Evolutionary conservation across 2,888 invertebrate species (phyloP), one percentile per base, ranked within the genome.

Genomic region (Drosophila rellima): DNA sequence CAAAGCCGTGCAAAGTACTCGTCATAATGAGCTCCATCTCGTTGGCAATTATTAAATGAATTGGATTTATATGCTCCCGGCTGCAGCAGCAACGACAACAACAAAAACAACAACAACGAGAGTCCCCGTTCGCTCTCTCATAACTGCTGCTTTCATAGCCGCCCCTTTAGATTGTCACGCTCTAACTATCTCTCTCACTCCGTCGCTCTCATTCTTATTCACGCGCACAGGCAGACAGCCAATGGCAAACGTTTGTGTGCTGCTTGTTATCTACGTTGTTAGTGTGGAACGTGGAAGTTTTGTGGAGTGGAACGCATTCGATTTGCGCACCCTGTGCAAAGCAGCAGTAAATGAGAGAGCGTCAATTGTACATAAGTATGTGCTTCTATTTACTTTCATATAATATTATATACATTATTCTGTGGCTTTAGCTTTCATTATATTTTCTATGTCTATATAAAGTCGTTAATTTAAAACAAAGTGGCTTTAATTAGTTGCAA

Each of bases 41-140:
- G 89, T 82, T 91, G 90, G 91, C 91, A 91, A 91, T 91, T 91
- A 91, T 91, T 90, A 91, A 91, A 91, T 91, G 91, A 91, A 90
- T 90, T 90, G 90, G 89, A 90, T 90, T 90, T 90, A 89, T 91
- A 79, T 82, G 81, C 65, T 75, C 78, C 74, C 70, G 51, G 62
- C 75, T 51, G 69, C 77, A 55, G 31, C 74, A 64, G 66, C 56
- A 73, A 42, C 76, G 55, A 42, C 68, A 44, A 10, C 45, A 61
- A 18, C 54, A 59, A 39, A 59, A 67, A n/a, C 50, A 33, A 57
- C 39, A 51, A 35, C 50, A 61, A 54, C 39, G 31, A 35, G 15
- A 33, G 37, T 29, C 10, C 40, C 52, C 35, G 26, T 51, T 33
- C 44, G 17, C 60, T 44, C 61, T 55, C 47, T 29, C 45, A 31